Base-by-base conservation (phyloP, 2,888 invertebrate species). In the Trissonchulus sp. region DNA sequence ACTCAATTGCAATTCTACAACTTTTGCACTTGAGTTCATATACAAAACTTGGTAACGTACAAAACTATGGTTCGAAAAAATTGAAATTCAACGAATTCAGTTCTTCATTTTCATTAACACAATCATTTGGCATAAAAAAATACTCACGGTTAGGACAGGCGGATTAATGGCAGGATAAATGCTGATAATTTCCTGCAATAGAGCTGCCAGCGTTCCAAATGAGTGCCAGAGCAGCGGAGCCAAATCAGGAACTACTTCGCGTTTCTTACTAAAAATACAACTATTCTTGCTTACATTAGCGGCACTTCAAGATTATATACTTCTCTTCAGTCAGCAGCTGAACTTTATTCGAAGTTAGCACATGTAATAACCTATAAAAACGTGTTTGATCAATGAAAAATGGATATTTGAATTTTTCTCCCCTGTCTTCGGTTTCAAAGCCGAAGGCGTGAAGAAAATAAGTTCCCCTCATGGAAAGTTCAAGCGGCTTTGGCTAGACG, bases 191-290 rank as follows among this genome's bases (percentile, higher is more conserved):
- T 74, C 74, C 78, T 88, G 87, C 33, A 99, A 88, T 68, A 99
- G 87, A 60, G 97, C 96, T 63, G 97, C 93, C 77, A 93, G 93
- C 1, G 94, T 94, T n/a, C 96, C 96, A 85, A 95, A 95, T 78
- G 94, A 94, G 85, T 99, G 93, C 99, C 99, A 99, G 78, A 99
- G 87, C 93, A 99, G 94, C 0, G 97, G 95, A 1, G 99, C 98
- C 81, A 99, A 87, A 85, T 99, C 98, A 35, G 94, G 93, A 35
- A 98, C 95, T 72, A 93, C 90, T 85, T 93, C 93, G 18, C 93
- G 88, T 82, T 92, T 92, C 83, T 92, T 92, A 81, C 92, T 91
- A 84, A 38, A 87, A 86, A 78, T 31, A 74, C n/a, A n/a, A n/a
- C n/a, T n/a, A n/a, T n/a, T n/a, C 74, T 75, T 38, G 8, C 3